Base-by-base conservation (phyloP, 2,888 invertebrate species). In the Phymatocera aterrima region DNA sequence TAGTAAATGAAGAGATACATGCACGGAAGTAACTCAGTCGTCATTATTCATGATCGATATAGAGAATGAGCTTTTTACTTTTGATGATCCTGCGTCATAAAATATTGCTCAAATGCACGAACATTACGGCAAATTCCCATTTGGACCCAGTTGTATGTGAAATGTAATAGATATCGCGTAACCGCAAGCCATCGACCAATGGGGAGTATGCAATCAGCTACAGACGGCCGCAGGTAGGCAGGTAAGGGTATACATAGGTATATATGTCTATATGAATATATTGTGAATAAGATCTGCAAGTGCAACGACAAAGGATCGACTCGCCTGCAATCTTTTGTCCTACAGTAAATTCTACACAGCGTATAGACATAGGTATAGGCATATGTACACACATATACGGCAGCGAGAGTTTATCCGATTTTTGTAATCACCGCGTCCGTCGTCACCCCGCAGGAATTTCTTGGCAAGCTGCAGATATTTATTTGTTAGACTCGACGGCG, bases 371-470 rank as follows among this genome's bases (percentile, higher is more conserved):
- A n/a, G n/a, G n/a, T n/a, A n/a, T n/a, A n/a, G n/a, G n/a, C n/a
- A n/a, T n/a, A n/a, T n/a, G n/a, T n/a, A n/a, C n/a, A n/a, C n/a
- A n/a, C n/a, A n/a, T n/a, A n/a, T n/a, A n/a, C n/a, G n/a, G n/a
- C n/a, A 57, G 12, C 40, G 10, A 75, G 28, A 75, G 60, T 60
- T 75, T 75, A 75, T 75, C 75, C 60, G 75, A 75, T 75, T 75
- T 21, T 40, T 40, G 21, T 75, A 51, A 72, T 75, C 43, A 18
- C 46, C 75, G 40, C 37, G 18, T 3, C 37, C 37, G 40, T 3
- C 75, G 75, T 75, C 75, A 75, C 40, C 75, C 57, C 15, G 28
- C 21, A 75, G 51, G 75, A 75, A 75, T 75, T 75, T 21, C 40
- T 57, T 21, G 57, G 18, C n/a, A 72, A 51, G 21, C 72, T 34